Conservation (phyloP, 2,888 invertebrate species). For the Cerastis leucographa region DNA sequence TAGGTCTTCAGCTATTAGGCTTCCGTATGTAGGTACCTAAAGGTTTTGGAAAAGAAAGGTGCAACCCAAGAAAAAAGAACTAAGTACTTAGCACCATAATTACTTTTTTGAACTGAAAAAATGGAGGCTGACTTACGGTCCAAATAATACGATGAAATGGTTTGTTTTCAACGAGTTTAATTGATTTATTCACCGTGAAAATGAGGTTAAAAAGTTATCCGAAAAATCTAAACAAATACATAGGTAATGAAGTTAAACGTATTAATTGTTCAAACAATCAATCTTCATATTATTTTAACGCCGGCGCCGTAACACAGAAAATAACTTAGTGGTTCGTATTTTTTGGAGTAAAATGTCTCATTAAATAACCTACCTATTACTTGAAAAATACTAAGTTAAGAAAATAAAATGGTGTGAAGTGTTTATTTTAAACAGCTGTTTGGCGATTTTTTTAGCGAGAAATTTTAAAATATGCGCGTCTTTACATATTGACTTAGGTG, state of each 20-base stretch:
- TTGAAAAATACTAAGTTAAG: conserved; percentile 23
- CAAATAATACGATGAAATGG: not conserved
- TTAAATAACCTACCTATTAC: too few relatives aligned
- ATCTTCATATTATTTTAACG: conserved; percentile 18
- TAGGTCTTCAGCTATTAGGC: not conserved
- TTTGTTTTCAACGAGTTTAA: not conserved
- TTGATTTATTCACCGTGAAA: not conserved
- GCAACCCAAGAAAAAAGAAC: not conserved
- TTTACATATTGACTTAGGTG: conserved; percentile 40
- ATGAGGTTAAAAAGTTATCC: not conserved
- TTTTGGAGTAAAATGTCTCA: too few relatives aligned
- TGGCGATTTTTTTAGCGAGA: conserved; percentile 23
- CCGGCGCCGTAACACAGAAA: conserved; percentile 24
- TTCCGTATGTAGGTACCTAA: not conserved
- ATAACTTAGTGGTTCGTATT: conserved; percentile 20
- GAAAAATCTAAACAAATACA: conserved; percentile 3
- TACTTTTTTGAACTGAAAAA: not conserved
- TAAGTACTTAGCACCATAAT: not conserved
- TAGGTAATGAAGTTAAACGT: not conserved
- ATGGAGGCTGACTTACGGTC: not conserved
- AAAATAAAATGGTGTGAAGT: conserved; percentile 35
- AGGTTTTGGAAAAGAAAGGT: not conserved
- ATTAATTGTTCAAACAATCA: conserved; percentile 12
- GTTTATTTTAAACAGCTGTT: conserved; percentile 32
- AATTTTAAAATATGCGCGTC: conserved; percentile 43